These are phyloP conservation scores for Neomorphus geoffroyi DNA, from an alignment of 2,797 vertebrate genomes.

Conservation along the genomic window DNA sequence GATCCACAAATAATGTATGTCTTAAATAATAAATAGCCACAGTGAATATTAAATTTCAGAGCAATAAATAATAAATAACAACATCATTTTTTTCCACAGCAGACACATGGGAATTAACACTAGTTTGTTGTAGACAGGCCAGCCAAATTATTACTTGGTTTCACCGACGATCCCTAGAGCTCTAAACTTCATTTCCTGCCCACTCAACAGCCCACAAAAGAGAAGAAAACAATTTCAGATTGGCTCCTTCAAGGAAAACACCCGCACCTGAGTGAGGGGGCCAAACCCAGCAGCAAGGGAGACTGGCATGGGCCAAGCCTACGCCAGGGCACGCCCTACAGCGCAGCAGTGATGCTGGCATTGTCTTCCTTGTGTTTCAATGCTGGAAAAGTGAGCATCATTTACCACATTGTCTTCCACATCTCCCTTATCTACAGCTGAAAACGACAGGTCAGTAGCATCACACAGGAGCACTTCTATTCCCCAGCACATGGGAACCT, in stretches of 20 bases:
- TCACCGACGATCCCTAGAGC: neutral
- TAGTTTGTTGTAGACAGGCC: neutral
- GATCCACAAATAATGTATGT: neutral
- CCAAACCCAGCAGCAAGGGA: neutral
- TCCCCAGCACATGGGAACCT: neutral
- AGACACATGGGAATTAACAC: constrained; percentile 10
- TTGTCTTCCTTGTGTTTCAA: neutral
- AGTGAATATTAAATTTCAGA: constrained; percentile 38
- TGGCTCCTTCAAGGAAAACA: neutral
- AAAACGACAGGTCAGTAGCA: neutral
- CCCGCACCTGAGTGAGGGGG: neutral
- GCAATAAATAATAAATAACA: constrained; percentile 37
- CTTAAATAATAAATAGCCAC: constrained; percentile 42
- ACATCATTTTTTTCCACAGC: neutral
- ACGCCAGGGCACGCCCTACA: neutral
- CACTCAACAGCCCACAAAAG: constrained; percentile 24
- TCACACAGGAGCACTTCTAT: neutral
- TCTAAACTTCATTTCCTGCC: constrained; percentile 48
- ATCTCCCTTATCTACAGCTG: neutral
- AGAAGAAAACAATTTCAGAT: constrained; percentile 8
- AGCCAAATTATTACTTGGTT: neutral
- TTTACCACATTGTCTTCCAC: neutral
- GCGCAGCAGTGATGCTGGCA: neutral
- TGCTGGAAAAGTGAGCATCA: neutral
- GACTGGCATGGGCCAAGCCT: rapidly evolving